Evolutionary conservation across 2,797 vertebrate genomes (phyloP).

Genomic region (Hylomyscus alleni): DNA sequence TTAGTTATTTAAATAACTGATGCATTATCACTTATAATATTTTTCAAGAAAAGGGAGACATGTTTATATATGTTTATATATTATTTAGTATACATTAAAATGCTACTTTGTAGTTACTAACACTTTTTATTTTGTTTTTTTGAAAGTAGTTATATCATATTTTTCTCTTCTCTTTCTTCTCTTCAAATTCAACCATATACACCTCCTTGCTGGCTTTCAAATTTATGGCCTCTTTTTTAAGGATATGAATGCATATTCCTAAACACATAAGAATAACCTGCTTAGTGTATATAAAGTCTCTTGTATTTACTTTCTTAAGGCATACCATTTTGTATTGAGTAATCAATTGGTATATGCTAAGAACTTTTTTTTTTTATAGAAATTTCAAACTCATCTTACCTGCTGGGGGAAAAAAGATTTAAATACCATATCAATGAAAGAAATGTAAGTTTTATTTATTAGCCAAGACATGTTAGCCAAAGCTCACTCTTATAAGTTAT

Average conservation of each 20-base stretch:
- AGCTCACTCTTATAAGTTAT: neutral
- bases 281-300: neutral
- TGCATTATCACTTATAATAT: neutral
- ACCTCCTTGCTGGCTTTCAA: neutral
- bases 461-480: neutral
- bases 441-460: slow-evolving; percentile 43
- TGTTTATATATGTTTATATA: neutral
- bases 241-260: no score
- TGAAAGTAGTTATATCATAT: neutral
- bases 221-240: neutral
- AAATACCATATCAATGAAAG: neutral
- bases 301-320: neutral
- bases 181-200: neutral
- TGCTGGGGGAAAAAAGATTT: neutral
- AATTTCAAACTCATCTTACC: neutral
- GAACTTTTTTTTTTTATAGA: neutral
- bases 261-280: neutral
- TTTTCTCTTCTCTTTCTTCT: neutral
- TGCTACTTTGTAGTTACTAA: neutral
- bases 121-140: neutral
- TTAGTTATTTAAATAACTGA: neutral
- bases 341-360: neutral
- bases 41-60: neutral
- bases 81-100: neutral
- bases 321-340: neutral